Evolutionary conservation across 2,888 invertebrate species (phyloP).

Genomic region (Pantelozetes paolii): DNA sequence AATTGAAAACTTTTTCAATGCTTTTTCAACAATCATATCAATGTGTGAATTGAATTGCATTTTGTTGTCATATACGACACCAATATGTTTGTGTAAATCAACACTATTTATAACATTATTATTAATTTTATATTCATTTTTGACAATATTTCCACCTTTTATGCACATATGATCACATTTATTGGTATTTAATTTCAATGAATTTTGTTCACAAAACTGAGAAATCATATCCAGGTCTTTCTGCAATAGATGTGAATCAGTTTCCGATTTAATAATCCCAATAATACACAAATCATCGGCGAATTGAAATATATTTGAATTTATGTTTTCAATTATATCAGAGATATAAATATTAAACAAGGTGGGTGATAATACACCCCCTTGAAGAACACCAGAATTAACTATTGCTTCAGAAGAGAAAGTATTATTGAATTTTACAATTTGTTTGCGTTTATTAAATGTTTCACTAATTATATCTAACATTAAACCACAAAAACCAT

Average conservation of each 20-base stretch:
- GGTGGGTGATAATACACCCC: not conserved
- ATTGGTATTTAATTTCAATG: not conserved
- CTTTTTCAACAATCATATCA: not conserved
- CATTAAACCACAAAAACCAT: not conserved
- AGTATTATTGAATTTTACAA: not conserved
- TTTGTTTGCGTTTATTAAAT: not conserved
- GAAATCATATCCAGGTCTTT: not conserved
- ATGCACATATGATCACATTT: not conserved
- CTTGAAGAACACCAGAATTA: not conserved
- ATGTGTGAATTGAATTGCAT: not conserved
- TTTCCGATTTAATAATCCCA: not conserved
- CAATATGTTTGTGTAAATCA: not conserved
- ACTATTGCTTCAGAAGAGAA: not conserved
- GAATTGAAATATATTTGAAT: not conserved
- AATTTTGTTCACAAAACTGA: not conserved
- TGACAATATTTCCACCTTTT: not conserved
- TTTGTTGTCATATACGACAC: not conserved
- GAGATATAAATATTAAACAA: constrained; percentile 4
- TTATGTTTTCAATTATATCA: not conserved
- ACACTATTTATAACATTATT: not conserved
- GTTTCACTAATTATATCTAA: not conserved
- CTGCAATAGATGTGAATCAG: not conserved
- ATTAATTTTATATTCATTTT: constrained; percentile 10
- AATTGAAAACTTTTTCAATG: not conserved
- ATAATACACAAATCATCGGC: not conserved